phyloP scores from a whole-genome alignment of 2,888 invertebrate genomes.

The Tanypteryx hageni region DNA sequence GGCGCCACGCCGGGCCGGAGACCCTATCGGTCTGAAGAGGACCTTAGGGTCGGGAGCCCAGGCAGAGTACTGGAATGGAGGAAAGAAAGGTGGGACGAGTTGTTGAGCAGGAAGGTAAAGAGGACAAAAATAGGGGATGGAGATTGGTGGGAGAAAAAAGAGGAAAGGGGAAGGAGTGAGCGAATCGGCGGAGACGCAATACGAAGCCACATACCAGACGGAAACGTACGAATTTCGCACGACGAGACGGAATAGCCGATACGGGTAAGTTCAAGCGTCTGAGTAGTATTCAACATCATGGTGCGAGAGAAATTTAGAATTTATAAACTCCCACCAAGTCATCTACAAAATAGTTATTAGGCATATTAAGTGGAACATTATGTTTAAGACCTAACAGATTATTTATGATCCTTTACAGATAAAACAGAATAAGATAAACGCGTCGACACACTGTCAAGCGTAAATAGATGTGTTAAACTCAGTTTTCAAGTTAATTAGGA shows the following conservation, averaged over 20 bases:
- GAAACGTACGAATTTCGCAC: neutral
- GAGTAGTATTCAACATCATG: too few relatives aligned
- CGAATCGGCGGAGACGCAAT: slow-evolving; percentile 12
- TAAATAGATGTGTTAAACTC: too few relatives aligned
- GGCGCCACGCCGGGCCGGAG: neutral
- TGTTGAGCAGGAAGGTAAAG: slow-evolving; percentile 31
- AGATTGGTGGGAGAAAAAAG: neutral
- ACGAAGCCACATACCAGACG: neutral
- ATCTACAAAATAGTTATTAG: too few relatives aligned
- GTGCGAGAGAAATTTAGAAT: too few relatives aligned
- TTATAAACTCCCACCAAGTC: too few relatives aligned
- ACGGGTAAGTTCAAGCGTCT: too few relatives aligned
- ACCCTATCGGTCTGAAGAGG: neutral
- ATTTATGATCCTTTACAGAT: too few relatives aligned
- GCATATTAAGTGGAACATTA: too few relatives aligned
- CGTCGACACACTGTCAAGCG: too few relatives aligned
- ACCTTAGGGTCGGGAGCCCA: slow-evolving; percentile 3
- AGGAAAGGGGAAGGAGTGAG: neutral
- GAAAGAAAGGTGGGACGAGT: slow-evolving; percentile 1
- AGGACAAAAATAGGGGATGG: slow-evolving; percentile 1
- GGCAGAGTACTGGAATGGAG: neutral
- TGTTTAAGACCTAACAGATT: too few relatives aligned
- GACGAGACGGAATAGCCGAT: neutral
- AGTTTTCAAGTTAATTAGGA: too few relatives aligned
- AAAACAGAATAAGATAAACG: too few relatives aligned